Conservation (phyloP, 2,113 vertebrate species). For the Zosterops hypoxanthus region DNA sequence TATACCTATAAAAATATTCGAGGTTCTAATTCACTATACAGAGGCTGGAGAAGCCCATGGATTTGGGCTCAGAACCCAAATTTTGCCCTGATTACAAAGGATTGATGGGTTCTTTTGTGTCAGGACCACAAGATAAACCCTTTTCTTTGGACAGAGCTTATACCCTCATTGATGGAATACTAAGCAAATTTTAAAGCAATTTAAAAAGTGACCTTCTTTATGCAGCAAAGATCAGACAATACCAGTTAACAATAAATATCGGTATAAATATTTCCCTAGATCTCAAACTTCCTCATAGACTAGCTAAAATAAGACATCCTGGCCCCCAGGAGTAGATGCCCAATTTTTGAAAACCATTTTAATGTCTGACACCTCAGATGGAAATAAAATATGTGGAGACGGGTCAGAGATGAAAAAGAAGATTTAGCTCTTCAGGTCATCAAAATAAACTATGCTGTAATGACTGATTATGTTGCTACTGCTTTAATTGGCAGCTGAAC, state of each 20-base stretch:
- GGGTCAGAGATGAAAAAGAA: constrained; percentile 9
- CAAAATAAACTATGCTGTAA: neutral
- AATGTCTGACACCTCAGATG: neutral
- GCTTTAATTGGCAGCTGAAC: neutral
- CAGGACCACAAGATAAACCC: neutral
- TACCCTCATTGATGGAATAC: neutral
- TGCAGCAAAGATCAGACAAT: neutral
- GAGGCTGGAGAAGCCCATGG: neutral
- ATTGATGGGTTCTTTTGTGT: neutral
- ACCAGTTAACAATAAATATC: neutral
- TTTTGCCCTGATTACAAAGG: neutral
- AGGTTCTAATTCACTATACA: constrained; percentile 35
- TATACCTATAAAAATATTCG: constrained; percentile 79
- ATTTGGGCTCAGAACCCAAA: neutral
- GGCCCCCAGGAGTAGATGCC: fast-evolving
- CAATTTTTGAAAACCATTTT: neutral
- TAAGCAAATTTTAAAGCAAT: neutral
- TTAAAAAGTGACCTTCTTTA: neutral
- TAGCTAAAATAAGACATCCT: neutral
- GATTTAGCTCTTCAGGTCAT: neutral
- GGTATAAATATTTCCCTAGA: neutral
- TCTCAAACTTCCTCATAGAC: neutral
- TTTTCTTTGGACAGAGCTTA: neutral
- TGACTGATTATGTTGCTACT: neutral
- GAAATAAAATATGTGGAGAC: neutral